phyloP scores from a whole-genome alignment of 1,140 invertebrate species.

The Heliothis subflexa region DNA sequence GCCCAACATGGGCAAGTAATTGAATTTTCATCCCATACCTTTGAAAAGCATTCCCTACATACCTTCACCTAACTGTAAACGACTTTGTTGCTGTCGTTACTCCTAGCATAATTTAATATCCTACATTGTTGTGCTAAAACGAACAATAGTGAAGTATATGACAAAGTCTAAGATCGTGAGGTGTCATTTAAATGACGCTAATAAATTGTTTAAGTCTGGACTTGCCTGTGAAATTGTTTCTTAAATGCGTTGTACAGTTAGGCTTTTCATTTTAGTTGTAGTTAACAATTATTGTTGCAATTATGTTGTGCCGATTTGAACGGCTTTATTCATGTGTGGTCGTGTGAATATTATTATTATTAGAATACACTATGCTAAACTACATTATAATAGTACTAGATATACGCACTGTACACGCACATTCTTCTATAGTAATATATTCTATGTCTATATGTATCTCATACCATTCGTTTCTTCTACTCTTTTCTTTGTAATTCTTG shows the following conservation, averaged over 20 bases:
- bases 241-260: conserved; percentile 3
- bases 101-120: conserved; percentile 7
- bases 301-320: neutral
- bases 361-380: no score
- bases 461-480: no score
- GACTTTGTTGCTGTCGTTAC: conserved; percentile 24
- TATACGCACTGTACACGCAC: no score
- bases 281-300: neutral
- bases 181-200: conserved; percentile 30
- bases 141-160: conserved; percentile 20
- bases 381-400: no score
- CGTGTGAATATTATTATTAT: no score
- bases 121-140: conserved; percentile 13
- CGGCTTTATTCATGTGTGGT: no score
- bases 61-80: conserved; percentile 2
- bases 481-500: no score
- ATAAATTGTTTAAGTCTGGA: conserved; percentile 12
- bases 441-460: no score
- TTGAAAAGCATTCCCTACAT: conserved; percentile 32
- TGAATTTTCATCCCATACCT: conserved; percentile 32
- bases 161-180: neutral
- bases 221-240: neutral
- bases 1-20: conserved; percentile 8
- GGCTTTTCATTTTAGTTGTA: neutral
- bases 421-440: no score